Base-by-base conservation (phyloP, 2,797 vertebrate genomes). In the Rhyacichthys aspro region DNA sequence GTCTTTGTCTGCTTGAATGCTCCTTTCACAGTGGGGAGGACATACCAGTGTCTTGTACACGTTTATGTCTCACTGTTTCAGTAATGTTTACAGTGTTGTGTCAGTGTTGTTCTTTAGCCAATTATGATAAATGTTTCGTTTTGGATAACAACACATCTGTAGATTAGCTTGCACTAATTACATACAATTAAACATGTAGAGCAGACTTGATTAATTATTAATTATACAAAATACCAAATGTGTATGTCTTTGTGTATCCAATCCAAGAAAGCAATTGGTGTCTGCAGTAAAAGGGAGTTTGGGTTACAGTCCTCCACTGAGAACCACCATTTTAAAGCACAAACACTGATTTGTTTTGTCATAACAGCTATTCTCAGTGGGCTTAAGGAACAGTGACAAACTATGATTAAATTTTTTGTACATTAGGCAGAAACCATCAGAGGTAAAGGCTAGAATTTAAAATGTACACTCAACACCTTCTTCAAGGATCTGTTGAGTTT, bases 11-110 rank as follows among this genome's bases (percentile, higher is more conserved):
- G 46, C 50, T 19, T 75, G 55, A 42, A 46, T 70, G 70, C 57
- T 62, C 44, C 53, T 61, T 59, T 65, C 65, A 38, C 79, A 73
- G 70, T 57, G 55, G 81, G 69, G 60, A 69, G 46, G 49, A 63
- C 38, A 47, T 46, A 19, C 33, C 14, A 37, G 47, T 63, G 70
- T 75, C 49, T 56, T 55, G 16, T 74, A 66, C 52, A 74, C 57
- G 38, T 69, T 67, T 42, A 70, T 57, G 58, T 72, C 66, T 72
- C 48, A 12, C 36, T 64, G 44, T 8, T 63, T 66, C 37, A 61
- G 12, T 60, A 72, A 54, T 72, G 47, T 74, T 61, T 64, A 57
- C 53, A 23, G 50, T 45, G 15, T 38, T 61, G 23, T 62, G 54
- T 60, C 36, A 4, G 44, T 23, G 9, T 59, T 36, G 23, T 62